Conservation (phyloP, 1,140 invertebrate species). For the Coboldia fuscipes region DNA sequence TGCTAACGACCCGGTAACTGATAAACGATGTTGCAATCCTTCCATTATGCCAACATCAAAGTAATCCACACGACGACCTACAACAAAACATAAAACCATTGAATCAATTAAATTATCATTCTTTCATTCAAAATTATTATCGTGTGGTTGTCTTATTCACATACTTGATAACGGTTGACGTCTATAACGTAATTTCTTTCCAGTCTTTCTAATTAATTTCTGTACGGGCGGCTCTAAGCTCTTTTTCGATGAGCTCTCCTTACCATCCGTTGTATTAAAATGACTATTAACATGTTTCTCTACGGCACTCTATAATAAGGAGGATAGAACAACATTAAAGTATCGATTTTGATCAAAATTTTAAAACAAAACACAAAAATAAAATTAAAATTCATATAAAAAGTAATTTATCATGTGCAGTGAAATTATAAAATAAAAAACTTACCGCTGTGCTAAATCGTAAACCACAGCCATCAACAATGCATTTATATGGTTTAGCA, state of each 20-base stretch:
- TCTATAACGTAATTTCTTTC: constrained; percentile 62
- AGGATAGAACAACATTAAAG: constrained; percentile 5
- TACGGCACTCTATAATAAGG: constrained; percentile 55
- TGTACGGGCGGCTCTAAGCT: constrained; percentile 32
- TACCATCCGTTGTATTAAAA: constrained; percentile 47
- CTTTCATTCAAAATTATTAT: neutral
- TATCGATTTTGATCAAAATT: too few relatives aligned
- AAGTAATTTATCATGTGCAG: too few relatives aligned
- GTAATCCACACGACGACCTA: constrained; percentile 67
- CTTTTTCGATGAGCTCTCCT: constrained; percentile 31
- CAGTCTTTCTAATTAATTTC: constrained; percentile 64
- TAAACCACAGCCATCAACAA: constrained; percentile 78
- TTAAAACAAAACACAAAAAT: too few relatives aligned
- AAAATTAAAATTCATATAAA: too few relatives aligned
- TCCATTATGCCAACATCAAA: constrained; percentile 77
- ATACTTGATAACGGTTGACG: constrained; percentile 64
- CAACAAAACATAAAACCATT: constrained; percentile 8
- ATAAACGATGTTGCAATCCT: constrained; percentile 49
- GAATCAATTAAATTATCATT: neutral
- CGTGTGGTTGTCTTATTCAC: neutral
- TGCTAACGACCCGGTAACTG: constrained; percentile 31
- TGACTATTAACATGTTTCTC: constrained; percentile 88
- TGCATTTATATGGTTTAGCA: constrained; percentile 87
- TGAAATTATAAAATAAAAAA: constrained; percentile 4
- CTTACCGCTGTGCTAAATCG: constrained; percentile 77